phyloP scores from a whole-genome alignment of 2,888 invertebrate species.

The Podotricha telesiphe region DNA sequence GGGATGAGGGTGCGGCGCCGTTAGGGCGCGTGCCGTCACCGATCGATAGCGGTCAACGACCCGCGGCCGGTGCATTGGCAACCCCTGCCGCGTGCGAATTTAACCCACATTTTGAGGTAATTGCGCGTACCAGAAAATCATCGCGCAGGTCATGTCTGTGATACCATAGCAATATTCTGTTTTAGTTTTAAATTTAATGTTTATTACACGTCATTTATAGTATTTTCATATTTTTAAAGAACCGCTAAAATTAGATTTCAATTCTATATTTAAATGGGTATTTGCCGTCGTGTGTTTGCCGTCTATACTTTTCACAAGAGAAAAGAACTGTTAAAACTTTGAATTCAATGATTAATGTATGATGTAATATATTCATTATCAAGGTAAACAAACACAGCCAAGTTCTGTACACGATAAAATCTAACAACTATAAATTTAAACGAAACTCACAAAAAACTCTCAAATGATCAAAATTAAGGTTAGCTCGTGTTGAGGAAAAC shows the following conservation, averaged over 20 bases:
- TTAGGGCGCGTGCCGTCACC: slow-evolving; percentile 67
- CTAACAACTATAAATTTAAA: no score
- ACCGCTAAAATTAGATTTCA: background rate
- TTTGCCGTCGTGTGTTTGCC: no score
- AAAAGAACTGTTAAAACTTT: no score
- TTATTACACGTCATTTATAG: background rate
- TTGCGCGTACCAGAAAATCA: slow-evolving; percentile 52
- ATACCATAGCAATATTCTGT: background rate
- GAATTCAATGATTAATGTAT: background rate
- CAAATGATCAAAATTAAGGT: slow-evolving; percentile 54
- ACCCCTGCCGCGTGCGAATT: slow-evolving; percentile 66
- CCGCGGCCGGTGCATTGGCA: slow-evolving; percentile 76
- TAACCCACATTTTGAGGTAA: slow-evolving; percentile 56
- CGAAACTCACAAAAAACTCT: slow-evolving; percentile 1
- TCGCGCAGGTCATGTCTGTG: slow-evolving; percentile 40
- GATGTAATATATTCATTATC: background rate
- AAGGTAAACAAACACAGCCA: background rate
- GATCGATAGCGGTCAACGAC: slow-evolving; percentile 82
- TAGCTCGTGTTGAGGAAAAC: slow-evolving; percentile 59
- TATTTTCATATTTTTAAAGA: background rate
- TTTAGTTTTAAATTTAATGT: background rate
- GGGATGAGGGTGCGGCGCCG: slow-evolving; percentile 62
- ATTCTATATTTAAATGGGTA: background rate
- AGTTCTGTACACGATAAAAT: background rate
- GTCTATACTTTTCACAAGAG: background rate